phyloP scores from a whole-genome alignment of 2,797 vertebrate species.

The Poecilia picta region DNA sequence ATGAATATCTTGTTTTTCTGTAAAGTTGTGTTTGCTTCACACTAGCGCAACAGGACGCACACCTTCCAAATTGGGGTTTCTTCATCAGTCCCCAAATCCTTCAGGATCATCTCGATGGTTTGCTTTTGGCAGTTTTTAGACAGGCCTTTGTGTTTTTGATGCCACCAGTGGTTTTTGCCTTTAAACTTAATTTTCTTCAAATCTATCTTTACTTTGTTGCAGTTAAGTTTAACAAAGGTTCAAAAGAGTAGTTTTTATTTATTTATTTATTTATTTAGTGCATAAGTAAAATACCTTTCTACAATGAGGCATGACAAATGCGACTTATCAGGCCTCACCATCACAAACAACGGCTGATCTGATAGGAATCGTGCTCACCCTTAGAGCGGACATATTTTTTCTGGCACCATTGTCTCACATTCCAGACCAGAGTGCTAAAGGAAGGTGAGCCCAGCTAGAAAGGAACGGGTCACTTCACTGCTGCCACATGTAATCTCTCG shows the following conservation, averaged over 20 bases:
- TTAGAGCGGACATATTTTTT: constrained; percentile 14
- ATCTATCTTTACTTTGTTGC: background rate
- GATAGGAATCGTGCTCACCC: background rate
- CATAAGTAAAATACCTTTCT: background rate
- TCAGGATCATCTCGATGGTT: background rate
- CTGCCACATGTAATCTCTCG: constrained; percentile 53
- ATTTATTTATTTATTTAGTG: too few relatives aligned
- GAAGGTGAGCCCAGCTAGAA: constrained; percentile 48
- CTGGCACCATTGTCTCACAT: constrained; percentile 47
- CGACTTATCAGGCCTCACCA: constrained; percentile 15
- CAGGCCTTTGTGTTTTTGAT: background rate
- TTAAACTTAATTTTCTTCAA: background rate
- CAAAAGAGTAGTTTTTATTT: too few relatives aligned
- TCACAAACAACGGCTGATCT: constrained; percentile 13
- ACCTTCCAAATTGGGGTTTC: background rate
- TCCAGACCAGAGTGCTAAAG: constrained; percentile 46
- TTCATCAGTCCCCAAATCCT: background rate
- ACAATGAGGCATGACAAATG: background rate
- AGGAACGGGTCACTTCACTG: constrained; percentile 60
- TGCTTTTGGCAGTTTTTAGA: background rate
- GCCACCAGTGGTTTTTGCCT: background rate
- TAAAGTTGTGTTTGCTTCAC: background rate
- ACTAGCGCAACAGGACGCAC: background rate
- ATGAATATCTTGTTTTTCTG: background rate
- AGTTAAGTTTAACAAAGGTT: background rate